Evolutionary conservation across 2,888 invertebrate genomes (phyloP).

Genomic region (Lithosia quadra): DNA sequence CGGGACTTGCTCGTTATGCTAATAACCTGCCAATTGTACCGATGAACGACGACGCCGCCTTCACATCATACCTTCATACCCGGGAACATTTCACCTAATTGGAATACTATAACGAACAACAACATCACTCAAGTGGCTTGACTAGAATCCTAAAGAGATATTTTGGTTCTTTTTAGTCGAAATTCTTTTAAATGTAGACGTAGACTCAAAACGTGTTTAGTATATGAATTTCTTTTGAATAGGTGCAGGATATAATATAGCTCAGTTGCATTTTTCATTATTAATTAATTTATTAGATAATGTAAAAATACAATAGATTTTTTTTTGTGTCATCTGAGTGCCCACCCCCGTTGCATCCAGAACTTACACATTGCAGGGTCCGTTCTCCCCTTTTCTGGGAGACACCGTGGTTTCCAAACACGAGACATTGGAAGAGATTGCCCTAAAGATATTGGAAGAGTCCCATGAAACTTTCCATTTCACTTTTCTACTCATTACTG

Average conservation of each 20-base stretch:
- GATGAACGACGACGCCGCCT: conserved; percentile 47
- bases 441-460: conserved; percentile 5
- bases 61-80: conserved; percentile 45
- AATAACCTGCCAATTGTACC: conserved; percentile 69
- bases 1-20: conserved; percentile 75
- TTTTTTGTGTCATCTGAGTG: too few species aligned
- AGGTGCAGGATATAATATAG: background rate
- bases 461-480: too few species aligned
- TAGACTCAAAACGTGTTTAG: background rate
- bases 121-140: conserved; percentile 35
- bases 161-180: conserved; percentile 3
- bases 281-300: conserved; percentile 42
- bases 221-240: background rate
- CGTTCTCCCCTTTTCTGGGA: too few species aligned
- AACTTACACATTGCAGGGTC: background rate
- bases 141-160: conserved; percentile 32
- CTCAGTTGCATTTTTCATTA: background rate
- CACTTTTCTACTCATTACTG: conserved; percentile 34
- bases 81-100: conserved; percentile 16
- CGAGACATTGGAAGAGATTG: too few species aligned
- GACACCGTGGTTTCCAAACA: too few species aligned
- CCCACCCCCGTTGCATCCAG: conserved; percentile 28
- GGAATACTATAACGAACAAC: conserved; percentile 27
- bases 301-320: conserved; percentile 38
- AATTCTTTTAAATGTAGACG: conserved; percentile 6